Percentiles rank a stretch among this genome's conserved stretches.
Conservation (phyloP, 2,888 invertebrate genomes). For the Leucoma salicis region DNA sequence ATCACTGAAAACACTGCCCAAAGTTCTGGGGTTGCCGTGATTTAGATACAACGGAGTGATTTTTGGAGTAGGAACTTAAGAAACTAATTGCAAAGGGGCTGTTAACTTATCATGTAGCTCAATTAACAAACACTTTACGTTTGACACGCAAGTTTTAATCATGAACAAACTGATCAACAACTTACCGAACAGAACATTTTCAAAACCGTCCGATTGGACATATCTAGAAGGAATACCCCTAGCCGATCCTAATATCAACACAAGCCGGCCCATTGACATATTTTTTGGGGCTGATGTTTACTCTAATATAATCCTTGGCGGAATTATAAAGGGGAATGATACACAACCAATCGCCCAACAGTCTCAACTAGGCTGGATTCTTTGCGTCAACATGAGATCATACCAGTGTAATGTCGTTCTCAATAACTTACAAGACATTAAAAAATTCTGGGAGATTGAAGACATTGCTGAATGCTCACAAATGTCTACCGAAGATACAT, state of each 20-base stretch:
- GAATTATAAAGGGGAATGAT: background rate
- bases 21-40: background rate
- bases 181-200: constrained; percentile 1
- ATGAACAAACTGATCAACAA: constrained; percentile 1
- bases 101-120: background rate
- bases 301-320: constrained; percentile 1
- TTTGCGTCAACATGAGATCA: constrained; percentile 7
- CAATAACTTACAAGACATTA: constrained; percentile 1
- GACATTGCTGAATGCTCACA: constrained; percentile 1
- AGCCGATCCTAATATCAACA: constrained; percentile 4
- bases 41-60: background rate
- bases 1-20: constrained; percentile 4
- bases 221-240: background rate
- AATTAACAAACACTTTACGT: background rate
- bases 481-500: constrained; percentile 1
- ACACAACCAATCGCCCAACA: constrained; percentile 9
- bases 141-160: constrained; percentile 1
- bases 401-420: constrained; percentile 8
- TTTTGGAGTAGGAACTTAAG: constrained; percentile 1
- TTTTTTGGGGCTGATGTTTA: constrained; percentile 6
- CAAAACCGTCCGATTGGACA: constrained; percentile 1
- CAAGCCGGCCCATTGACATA: constrained; percentile 5
- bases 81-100: background rate
- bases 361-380: constrained; percentile 12
- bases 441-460: constrained; percentile 6